Conservation (phyloP, 2,888 invertebrate species). For the Epinotia demarniana region DNA sequence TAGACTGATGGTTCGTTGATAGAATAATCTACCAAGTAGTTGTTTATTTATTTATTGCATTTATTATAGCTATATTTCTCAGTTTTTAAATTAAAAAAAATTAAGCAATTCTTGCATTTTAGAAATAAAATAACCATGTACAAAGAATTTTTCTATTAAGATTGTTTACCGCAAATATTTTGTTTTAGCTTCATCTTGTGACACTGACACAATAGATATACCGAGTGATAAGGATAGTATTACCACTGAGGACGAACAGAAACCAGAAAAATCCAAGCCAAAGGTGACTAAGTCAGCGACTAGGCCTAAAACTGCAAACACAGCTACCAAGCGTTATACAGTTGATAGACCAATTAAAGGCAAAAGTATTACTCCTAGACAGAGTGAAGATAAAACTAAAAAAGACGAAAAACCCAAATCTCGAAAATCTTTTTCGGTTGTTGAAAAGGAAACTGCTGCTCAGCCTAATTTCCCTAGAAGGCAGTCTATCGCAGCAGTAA, state of each 20-base stretch:
- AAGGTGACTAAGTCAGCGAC: constrained; percentile 11
- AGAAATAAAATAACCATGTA: no score
- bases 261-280: constrained; percentile 30
- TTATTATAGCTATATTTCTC: no score
- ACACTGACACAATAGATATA: constrained; percentile 63
- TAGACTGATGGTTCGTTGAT: no score
- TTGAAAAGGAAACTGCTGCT: constrained; percentile 26
- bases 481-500: constrained; percentile 31
- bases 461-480: constrained; percentile 20
- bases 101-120: no score
- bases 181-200: constrained; percentile 64
- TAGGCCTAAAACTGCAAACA: constrained; percentile 42
- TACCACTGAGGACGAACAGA: constrained; percentile 53
- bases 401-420: constrained; percentile 23
- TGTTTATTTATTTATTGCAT: no score
- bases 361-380: constrained; percentile 24
- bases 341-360: constrained; percentile 23
- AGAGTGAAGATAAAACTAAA: constrained; percentile 25
- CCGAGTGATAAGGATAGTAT: constrained; percentile 56
- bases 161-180: no score
- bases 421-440: constrained; percentile 31
- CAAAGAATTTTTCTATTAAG: no score
- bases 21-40: no score
- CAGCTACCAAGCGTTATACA: constrained; percentile 4
- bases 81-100: no score